Evolutionary conservation across 2,888 invertebrate species (phyloP).

Genomic region (Parasteatoda lunata): DNA sequence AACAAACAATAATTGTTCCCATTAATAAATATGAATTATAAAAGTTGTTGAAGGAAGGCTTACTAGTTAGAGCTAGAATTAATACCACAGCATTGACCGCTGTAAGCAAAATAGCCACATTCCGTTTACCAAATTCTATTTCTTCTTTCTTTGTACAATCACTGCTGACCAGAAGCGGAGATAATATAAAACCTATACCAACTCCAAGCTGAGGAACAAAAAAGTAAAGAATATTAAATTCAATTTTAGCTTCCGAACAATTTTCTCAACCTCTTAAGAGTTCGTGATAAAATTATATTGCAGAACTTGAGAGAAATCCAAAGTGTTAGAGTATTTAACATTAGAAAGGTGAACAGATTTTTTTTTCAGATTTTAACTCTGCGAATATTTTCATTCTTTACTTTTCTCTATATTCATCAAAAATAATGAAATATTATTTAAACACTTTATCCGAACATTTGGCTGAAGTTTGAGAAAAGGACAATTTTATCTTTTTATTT

Average conservation of each 20-base stretch:
- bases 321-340: too few species aligned
- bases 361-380: too few species aligned
- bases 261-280: background rate
- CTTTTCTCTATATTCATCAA: too few species aligned
- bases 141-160: constrained; percentile 12
- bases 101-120: constrained; percentile 91
- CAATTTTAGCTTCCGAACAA: background rate
- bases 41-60: constrained; percentile 66
- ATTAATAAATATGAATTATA: too few species aligned
- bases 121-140: constrained; percentile 82
- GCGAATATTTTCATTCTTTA: too few species aligned
- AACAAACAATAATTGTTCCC: too few species aligned
- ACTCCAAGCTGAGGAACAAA: constrained; percentile 80
- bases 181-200: constrained; percentile 89
- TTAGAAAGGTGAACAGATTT: too few species aligned
- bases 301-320: constrained; percentile 72
- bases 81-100: constrained; percentile 87
- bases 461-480: too few species aligned
- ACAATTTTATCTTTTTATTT: too few species aligned
- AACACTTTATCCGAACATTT: too few species aligned
- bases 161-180: constrained; percentile 81
- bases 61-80: constrained; percentile 82
- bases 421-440: too few species aligned
- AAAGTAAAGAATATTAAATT: background rate
- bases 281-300: background rate